Evolutionary conservation across 2,888 invertebrate genomes (phyloP).

Genomic region (Ochlodes sylvanus): DNA sequence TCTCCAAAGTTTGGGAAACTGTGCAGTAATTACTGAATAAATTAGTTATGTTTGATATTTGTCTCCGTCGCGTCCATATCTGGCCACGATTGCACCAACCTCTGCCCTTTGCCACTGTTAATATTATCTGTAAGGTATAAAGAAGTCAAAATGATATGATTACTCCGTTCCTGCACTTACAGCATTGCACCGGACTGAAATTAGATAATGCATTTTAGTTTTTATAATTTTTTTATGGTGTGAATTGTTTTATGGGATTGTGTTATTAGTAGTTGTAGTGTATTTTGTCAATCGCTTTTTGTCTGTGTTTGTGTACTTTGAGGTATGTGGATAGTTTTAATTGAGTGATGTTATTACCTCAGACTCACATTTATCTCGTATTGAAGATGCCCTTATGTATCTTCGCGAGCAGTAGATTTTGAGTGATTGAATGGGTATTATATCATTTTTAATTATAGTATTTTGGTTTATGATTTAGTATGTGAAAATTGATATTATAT

Average conservation of each 20-base stretch:
- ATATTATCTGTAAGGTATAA: constrained; percentile 76
- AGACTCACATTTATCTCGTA: no score
- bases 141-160: constrained; percentile 75
- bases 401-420: no score
- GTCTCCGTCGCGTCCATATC: constrained; percentile 72
- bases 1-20: constrained; percentile 12
- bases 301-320: neutral
- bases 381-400: no score
- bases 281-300: neutral
- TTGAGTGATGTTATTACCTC: no score
- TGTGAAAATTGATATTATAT: no score
- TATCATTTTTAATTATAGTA: no score
- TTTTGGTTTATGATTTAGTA: no score
- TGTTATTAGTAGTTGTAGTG: neutral
- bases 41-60: constrained; percentile 65
- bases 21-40: constrained; percentile 45
- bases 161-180: constrained; percentile 59
- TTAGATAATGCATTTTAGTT: constrained; percentile 47
- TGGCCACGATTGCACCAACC: constrained; percentile 79
- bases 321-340: neutral
- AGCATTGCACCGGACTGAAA: constrained; percentile 47
- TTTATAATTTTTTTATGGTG: constrained; percentile 37
- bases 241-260: neutral
- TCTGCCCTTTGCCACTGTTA: constrained; percentile 64
- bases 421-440: no score